phyloP scores from a whole-genome alignment of 2,113 vertebrate species.

The Candoia aspera region DNA sequence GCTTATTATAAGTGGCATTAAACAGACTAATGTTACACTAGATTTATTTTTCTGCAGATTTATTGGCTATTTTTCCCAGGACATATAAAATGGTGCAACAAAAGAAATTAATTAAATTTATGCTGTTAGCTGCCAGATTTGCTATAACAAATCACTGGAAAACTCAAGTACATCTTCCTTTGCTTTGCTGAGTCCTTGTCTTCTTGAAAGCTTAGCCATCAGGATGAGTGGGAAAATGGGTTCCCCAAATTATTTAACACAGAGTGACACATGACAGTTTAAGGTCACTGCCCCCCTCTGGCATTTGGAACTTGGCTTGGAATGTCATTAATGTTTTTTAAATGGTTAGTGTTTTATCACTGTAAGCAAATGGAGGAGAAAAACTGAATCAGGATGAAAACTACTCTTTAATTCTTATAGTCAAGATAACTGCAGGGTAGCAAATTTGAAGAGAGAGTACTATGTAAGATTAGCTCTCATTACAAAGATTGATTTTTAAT shows the following conservation, averaged over 20 bases:
- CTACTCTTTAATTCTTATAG: neutral
- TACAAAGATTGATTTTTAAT: conserved; percentile 28
- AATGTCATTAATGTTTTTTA: neutral
- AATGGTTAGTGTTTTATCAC: neutral
- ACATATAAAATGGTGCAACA: too few species aligned
- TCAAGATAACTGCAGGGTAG: conserved; percentile 17
- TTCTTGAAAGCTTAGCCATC: neutral
- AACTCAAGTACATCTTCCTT: too few species aligned
- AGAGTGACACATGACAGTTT: too few species aligned
- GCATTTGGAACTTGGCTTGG: neutral
- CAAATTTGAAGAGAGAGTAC: neutral
- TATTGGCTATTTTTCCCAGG: too few species aligned
- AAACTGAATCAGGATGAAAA: neutral
- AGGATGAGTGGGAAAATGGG: neutral
- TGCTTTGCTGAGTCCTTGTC: neutral
- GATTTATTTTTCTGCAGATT: too few species aligned
- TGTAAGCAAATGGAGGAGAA: neutral
- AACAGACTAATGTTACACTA: too few species aligned
- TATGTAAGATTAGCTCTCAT: conserved; percentile 10
- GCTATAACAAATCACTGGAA: too few species aligned
- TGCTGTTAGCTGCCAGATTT: too few species aligned
- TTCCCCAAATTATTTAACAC: neutral
- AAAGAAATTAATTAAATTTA: too few species aligned
- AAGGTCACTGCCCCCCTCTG: too few species aligned
- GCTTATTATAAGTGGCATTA: too few species aligned